Evolutionary conservation across 30 jellyfish, hydroid and myxozoan genomes (phyloP).

Genomic region (Calvadosia cruxmelitensis): DNA sequence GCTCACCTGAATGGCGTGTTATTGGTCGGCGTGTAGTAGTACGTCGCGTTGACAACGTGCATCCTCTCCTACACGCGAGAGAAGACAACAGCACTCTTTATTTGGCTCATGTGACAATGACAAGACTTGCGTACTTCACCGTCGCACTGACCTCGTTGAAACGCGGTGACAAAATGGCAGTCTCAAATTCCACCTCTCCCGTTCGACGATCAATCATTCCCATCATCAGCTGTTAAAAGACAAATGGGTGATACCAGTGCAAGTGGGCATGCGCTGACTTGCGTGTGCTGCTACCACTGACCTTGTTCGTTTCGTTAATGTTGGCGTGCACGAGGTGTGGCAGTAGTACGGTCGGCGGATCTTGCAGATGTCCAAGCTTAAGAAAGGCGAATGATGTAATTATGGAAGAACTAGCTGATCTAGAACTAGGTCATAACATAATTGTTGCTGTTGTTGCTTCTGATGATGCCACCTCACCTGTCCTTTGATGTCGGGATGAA

Average conservation of each 20-base stretch:
- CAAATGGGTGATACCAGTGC: not conserved
- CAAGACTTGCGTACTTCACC: not conserved
- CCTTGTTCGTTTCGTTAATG: too few species aligned
- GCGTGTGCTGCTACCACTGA: too few species aligned
- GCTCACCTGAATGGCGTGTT: conserved; percentile 50
- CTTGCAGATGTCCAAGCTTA: not conserved
- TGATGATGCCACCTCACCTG: not conserved
- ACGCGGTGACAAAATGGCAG: conserved; percentile 7
- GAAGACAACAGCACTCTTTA: too few species aligned
- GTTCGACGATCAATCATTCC: not conserved
- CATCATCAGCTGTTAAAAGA: conserved; percentile 15
- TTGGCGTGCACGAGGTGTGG: not conserved
- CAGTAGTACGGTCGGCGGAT: conserved; percentile 1
- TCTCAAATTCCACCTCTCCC: conserved; percentile 10
- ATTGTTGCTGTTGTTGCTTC: too few species aligned
- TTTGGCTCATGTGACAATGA: not conserved
- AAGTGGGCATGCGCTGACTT: too few species aligned
- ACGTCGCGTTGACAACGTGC: conserved; percentile 6
- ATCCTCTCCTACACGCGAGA: conserved; percentile 21
- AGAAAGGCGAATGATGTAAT: too few species aligned
- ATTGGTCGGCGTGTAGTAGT: conserved; percentile 22
- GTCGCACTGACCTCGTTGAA: conserved; percentile 14
- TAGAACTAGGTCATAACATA: too few species aligned
- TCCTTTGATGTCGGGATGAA: conserved; percentile 32
- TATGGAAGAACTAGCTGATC: too few species aligned